phyloP scores from a whole-genome alignment of 2,888 invertebrate genomes.

The Hipparchia semele region DNA sequence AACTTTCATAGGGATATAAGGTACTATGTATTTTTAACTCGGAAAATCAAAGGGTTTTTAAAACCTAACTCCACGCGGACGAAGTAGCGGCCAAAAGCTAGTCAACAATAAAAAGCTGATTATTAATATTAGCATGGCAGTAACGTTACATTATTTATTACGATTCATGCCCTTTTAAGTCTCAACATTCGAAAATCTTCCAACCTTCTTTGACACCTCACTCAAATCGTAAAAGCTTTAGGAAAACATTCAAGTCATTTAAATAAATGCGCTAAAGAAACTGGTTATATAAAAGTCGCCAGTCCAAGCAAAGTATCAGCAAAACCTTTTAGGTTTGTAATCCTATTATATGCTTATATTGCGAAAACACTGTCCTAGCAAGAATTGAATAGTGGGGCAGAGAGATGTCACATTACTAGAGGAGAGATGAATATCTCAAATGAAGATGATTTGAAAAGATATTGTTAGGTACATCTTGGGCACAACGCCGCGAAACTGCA shows the following conservation, averaged over 20 bases:
- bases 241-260: conserved; percentile 26
- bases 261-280: conserved; percentile 22
- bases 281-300: conserved; percentile 37
- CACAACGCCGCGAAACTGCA: no score
- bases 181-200: conserved; percentile 1
- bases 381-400: conserved; percentile 25
- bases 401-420: neutral
- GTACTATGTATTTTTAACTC: no score
- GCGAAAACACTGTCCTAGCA: conserved; percentile 28
- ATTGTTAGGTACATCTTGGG: no score
- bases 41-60: no score
- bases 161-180: neutral
- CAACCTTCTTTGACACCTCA: conserved; percentile 15
- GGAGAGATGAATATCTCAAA: neutral
- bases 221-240: conserved; percentile 11
- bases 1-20: no score
- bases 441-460: no score
- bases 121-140: no score
- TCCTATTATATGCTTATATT: conserved; percentile 45
- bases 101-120: no score
- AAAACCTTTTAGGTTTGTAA: conserved; percentile 50
- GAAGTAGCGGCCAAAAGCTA: no score
- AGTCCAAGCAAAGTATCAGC: conserved; percentile 34
- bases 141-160: neutral
- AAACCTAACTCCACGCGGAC: no score